phyloP scores from a whole-genome alignment of 1,140 invertebrate genomes.

The Ganaspis sp. region DNA sequence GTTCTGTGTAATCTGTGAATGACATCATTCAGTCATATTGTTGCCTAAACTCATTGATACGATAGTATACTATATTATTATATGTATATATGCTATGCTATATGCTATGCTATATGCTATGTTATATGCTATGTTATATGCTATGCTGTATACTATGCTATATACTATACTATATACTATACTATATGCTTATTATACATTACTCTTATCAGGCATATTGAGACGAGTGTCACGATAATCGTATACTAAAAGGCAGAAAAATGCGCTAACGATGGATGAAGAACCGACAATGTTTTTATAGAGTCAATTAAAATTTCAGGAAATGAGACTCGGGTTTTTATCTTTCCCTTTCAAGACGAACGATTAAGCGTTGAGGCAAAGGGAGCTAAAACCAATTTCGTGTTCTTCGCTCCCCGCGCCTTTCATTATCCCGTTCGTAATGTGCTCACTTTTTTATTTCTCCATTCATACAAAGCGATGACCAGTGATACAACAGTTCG shows the following conservation, averaged over 20 bases:
- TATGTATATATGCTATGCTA: too few species aligned
- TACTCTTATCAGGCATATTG: too few species aligned
- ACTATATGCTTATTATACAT: too few species aligned
- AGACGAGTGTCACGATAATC: too few species aligned
- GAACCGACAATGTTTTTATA: not conserved
- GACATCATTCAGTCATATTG: too few species aligned
- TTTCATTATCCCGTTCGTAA: slow-evolving; percentile 50
- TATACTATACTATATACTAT: too few species aligned
- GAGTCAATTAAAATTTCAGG: slow-evolving; percentile 22
- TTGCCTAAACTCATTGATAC: too few species aligned
- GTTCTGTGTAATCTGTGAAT: too few species aligned
- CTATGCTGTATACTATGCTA: too few species aligned
- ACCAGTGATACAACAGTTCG: slow-evolving; percentile 53
- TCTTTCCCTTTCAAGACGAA: slow-evolving; percentile 5
- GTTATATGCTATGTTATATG: too few species aligned
- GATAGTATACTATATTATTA: too few species aligned
- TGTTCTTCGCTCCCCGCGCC: slow-evolving; percentile 46
- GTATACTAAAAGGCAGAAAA: not conserved
- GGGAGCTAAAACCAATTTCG: slow-evolving; percentile 56
- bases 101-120: too few species aligned
- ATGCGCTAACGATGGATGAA: not conserved
- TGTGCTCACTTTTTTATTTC: slow-evolving; percentile 52
- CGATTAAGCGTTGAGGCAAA: not conserved
- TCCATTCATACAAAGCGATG: slow-evolving; percentile 58
- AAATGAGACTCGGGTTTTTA: slow-evolving; percentile 14